Evolutionary conservation across 2,113 vertebrate genomes (phyloP).

Genomic region (Oncorhynchus masou): DNA sequence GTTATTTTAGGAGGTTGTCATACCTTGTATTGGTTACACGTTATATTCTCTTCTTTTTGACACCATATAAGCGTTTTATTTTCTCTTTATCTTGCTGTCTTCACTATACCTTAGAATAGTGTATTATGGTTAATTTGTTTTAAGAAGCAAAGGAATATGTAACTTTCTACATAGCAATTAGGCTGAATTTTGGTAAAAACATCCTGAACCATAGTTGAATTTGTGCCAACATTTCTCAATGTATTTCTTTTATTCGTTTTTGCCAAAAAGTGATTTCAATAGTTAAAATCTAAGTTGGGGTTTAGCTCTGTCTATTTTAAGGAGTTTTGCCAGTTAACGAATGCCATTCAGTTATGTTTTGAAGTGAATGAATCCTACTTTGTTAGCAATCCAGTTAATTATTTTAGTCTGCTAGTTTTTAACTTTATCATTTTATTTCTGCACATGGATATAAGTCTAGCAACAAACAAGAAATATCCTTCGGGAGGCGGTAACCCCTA

Average conservation of each 20-base stretch:
- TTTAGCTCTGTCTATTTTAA: background rate
- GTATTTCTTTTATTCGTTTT: background rate
- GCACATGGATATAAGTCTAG: slow-evolving; percentile 27
- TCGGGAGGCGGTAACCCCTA: slow-evolving; percentile 10
- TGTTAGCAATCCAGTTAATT: slow-evolving; percentile 26
- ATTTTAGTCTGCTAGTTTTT: slow-evolving; percentile 16
- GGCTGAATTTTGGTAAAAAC: slow-evolving; percentile 24
- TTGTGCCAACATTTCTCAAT: slow-evolving; percentile 55
- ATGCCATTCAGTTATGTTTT: slow-evolving; percentile 30
- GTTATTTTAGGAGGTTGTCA: slow-evolving; percentile 64
- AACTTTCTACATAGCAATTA: slow-evolving; percentile 18
- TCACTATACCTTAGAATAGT: slow-evolving; percentile 56
- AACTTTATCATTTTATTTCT: background rate
- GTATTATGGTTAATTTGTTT: slow-evolving; percentile 41
- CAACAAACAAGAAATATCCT: slow-evolving; percentile 8
- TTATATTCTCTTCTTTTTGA: slow-evolving; percentile 59
- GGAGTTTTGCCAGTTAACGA: slow-evolving; percentile 9
- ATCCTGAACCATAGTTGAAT: slow-evolving; percentile 41
- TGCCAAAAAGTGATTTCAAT: background rate
- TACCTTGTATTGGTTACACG: slow-evolving; percentile 58
- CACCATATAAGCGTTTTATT: slow-evolving; percentile 67
- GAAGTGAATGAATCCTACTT: slow-evolving; percentile 30
- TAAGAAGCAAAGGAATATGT: slow-evolving; percentile 50
- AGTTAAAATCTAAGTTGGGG: background rate
- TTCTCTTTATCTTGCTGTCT: slow-evolving; percentile 51